Evolutionary conservation across 2,113 vertebrate genomes (phyloP).

Genomic region (Peromyscus californicus): DNA sequence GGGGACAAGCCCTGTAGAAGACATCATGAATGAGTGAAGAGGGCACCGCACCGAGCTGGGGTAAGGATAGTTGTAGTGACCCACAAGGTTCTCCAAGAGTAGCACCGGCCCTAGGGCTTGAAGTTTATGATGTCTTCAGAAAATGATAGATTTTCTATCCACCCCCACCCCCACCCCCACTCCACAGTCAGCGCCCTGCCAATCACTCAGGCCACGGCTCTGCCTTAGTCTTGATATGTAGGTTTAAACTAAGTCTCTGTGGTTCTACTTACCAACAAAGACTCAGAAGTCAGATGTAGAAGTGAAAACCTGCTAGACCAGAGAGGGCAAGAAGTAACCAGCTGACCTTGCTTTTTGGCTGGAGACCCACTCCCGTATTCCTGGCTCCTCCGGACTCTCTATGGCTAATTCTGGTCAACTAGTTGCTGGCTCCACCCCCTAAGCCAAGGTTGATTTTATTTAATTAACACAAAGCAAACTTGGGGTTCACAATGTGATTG

Average conservation of each 20-base stretch:
- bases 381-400: no score
- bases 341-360: no score
- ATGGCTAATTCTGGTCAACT: no score
- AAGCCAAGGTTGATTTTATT: not conserved
- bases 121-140: conserved; percentile 17
- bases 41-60: not conserved
- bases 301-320: not conserved
- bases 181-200: no score
- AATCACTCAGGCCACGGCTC: not conserved
- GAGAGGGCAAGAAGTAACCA: not conserved
- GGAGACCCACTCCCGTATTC: no score
- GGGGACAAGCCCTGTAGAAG: not conserved
- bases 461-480: not conserved
- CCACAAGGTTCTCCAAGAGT: not conserved
- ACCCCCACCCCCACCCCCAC: no score
- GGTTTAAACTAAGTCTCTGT: not conserved
- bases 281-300: not conserved
- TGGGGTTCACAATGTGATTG: not conserved
- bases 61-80: not conserved
- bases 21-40: not conserved
- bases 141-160: not conserved
- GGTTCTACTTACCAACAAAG: not conserved
- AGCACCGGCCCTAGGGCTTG: not conserved
- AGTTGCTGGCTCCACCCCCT: no score
- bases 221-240: not conserved